These are phyloP conservation scores for Vanessa atalanta DNA, from an alignment of 1,140 invertebrate genomes.

Conservation along the genomic window DNA sequence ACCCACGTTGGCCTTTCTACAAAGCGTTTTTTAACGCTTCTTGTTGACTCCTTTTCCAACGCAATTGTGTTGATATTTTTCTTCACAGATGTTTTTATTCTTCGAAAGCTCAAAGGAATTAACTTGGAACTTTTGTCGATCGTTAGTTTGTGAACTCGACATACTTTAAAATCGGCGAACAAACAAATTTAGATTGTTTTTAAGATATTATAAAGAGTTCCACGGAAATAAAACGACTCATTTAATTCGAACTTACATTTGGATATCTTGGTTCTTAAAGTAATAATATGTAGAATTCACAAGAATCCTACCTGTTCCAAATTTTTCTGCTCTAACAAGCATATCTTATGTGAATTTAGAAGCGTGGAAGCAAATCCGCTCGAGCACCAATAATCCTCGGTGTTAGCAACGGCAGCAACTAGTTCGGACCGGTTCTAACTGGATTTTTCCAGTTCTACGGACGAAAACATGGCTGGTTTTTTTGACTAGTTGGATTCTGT, in stretches of 20 bases:
- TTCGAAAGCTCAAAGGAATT: slow-evolving; percentile 22
- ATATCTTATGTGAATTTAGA: slow-evolving; percentile 32
- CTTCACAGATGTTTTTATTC: slow-evolving; percentile 19
- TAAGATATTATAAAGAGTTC: slow-evolving; percentile 3
- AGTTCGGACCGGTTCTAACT: slow-evolving; percentile 38
- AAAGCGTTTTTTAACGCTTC: slow-evolving; percentile 1
- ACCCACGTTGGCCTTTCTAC: slow-evolving; percentile 2
- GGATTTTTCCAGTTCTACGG: slow-evolving; percentile 42
- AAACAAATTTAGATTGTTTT: slow-evolving; percentile 23
- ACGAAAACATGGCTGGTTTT: slow-evolving; percentile 37
- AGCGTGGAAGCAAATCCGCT: slow-evolving; percentile 30
- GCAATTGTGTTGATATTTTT: slow-evolving; percentile 18
- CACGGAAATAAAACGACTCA: background rate
- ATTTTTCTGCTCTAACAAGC: slow-evolving; percentile 15
- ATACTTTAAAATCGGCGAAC: slow-evolving; percentile 12
- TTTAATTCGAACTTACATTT: background rate
- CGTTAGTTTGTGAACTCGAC: slow-evolving; percentile 9
- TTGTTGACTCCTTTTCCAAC: slow-evolving; percentile 5
- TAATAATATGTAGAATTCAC: background rate
- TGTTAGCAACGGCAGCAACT: slow-evolving; percentile 28
- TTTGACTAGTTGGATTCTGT: slow-evolving; percentile 28
- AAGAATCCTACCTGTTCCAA: background rate
- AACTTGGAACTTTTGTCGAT: slow-evolving; percentile 19
- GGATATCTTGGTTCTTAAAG: background rate
- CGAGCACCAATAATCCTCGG: slow-evolving; percentile 29